Base-by-base conservation (phyloP, 2,797 vertebrate genomes). In the Aplochiton taeniatus region DNA sequence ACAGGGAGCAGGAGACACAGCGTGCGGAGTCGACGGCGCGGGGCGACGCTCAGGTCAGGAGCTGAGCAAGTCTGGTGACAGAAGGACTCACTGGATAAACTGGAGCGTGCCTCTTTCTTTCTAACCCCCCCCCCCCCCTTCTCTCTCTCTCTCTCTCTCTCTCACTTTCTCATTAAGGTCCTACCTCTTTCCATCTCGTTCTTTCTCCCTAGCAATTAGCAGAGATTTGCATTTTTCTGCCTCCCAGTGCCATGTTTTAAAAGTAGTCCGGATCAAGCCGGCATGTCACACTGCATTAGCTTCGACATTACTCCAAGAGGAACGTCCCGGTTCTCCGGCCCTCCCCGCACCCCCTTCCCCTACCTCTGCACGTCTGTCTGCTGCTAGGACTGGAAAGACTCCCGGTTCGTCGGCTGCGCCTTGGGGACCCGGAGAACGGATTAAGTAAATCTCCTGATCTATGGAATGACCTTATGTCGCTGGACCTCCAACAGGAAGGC, bases 221-320 rank as follows among this genome's bases (percentile, higher is more conserved):
- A 63, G 61, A 78, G 78, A 78, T 87, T 77, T 79, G 72, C 69
- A 82, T 83, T 88, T 86, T 31, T 68, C 72, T 77, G 73, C 79
- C 82, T 83, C 68, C 67, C 74, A 83, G 81, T 75, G 31, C 77
- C 81, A 80, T 79, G 78, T 78, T 74, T 73, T 81, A 73, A 79
- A 87, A 85, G 82, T 76, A 78, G 83, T 75, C 75, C 74, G 86
- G 83, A 88, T 88, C 82, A 89, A 88, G 86, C 84, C 60, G 59
- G 61, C 58, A 64, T 73, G 82, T 87, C 87, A 80, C 65, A 76
- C 59, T 70, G 65, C 71, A 85, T 90, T 84, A 89, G 80, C 75
- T 73, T 85, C 82, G 85, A 69, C 66, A 60, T 65, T 10, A 65
- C 73, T 76, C 55, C 72, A 19, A 59, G 67, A 8, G 68, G 70